These are phyloP conservation scores for Meriones psammophilus DNA, from an alignment of 2,797 vertebrate genomes.

Conservation along the genomic window DNA sequence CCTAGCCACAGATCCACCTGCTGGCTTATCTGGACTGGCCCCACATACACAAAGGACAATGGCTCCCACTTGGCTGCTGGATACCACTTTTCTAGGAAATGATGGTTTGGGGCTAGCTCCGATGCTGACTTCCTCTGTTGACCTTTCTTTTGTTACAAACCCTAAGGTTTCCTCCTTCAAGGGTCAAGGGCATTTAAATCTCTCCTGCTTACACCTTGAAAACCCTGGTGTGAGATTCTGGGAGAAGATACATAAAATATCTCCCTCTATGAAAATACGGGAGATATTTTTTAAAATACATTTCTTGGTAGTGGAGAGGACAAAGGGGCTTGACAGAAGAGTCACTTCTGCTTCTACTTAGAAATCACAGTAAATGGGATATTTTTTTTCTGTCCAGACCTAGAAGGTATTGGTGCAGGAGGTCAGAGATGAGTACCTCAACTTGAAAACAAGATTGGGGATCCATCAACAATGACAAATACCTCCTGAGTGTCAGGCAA, in stretches of 20 bases:
- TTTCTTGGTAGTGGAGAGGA: neutral
- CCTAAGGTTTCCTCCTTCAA: neutral
- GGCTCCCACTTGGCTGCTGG: neutral
- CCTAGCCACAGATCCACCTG: neutral
- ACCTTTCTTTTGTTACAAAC: neutral
- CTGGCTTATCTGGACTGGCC: neutral
- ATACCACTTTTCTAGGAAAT: neutral
- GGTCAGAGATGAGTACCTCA: neutral
- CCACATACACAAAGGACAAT: fast-evolving
- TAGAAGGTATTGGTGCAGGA: neutral
- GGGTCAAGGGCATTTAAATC: neutral
- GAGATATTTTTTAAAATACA: neutral
- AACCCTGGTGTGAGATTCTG: neutral
- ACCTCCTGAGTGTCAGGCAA: neutral
- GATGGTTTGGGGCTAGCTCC: neutral
- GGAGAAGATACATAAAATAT: neutral
- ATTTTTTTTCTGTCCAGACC: neutral
- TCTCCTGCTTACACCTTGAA: neutral
- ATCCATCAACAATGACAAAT: neutral
- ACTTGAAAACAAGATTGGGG: neutral
- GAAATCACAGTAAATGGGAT: neutral
- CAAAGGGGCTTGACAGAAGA: neutral
- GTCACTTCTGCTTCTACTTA: slow-evolving; percentile 1
- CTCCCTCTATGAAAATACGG: neutral
- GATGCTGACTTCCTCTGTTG: neutral